Conservation (phyloP, 2,888 invertebrate genomes). For the Drosophila rubida region DNA sequence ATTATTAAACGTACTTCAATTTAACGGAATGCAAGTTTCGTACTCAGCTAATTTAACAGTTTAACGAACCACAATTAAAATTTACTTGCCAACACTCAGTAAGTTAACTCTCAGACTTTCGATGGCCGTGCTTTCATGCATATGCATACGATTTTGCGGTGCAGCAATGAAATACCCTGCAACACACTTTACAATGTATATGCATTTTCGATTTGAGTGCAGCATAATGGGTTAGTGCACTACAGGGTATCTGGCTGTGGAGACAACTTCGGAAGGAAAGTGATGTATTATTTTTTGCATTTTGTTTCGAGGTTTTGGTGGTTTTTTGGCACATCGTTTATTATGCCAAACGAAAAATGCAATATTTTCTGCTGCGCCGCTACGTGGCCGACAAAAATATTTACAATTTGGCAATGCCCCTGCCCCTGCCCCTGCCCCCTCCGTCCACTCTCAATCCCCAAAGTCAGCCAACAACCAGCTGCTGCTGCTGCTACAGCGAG, state of each 20-base stretch:
- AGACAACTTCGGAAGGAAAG: background rate
- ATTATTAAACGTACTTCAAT: too few species aligned
- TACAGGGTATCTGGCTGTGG: background rate
- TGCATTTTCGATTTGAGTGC: background rate
- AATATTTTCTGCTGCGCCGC: slow-evolving; percentile 78
- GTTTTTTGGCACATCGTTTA: slow-evolving; percentile 84
- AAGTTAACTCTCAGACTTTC: slow-evolving; percentile 25
- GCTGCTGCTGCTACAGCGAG: slow-evolving; percentile 32
- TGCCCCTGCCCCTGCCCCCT: too few species aligned
- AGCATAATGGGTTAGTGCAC: background rate
- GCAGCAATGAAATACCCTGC: slow-evolving; percentile 37
- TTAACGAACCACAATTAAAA: slow-evolving; percentile 26
- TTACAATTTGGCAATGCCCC: slow-evolving; percentile 72
- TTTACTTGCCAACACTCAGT: slow-evolving; percentile 17
- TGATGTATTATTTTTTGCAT: slow-evolving; percentile 13
- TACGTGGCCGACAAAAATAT: slow-evolving; percentile 79
- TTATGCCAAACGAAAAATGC: slow-evolving; percentile 82
- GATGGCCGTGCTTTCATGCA: slow-evolving; percentile 17
- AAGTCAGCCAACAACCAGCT: slow-evolving; percentile 60
- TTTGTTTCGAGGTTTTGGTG: slow-evolving; percentile 57
- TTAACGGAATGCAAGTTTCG: too few species aligned
- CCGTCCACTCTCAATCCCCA: slow-evolving; percentile 13
- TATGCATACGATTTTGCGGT: slow-evolving; percentile 31
- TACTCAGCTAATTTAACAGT: background rate
- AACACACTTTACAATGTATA: background rate